A percentile compares a stretch with the other conserved stretches of the same genome.
phyloP scores from a whole-genome alignment of 2,888 invertebrate genomes.

The Patella ulyssiponensis region DNA sequence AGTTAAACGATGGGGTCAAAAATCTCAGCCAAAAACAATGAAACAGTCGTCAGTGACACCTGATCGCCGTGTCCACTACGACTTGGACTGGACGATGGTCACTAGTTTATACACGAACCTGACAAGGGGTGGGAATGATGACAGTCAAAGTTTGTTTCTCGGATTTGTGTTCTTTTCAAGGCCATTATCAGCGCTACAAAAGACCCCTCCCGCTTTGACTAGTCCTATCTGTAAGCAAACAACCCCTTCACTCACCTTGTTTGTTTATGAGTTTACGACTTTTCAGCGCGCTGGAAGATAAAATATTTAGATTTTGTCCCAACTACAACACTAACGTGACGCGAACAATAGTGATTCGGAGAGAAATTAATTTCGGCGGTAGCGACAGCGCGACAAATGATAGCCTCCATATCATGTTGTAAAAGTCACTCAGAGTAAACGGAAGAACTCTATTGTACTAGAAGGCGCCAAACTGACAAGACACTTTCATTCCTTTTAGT shows the following conservation, averaged over 20 bases:
- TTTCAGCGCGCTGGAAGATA: slow-evolving; percentile 6
- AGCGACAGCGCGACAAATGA: slow-evolving; percentile 12
- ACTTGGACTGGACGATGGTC: neutral
- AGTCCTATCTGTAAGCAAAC: slow-evolving; percentile 10
- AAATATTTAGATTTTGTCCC: slow-evolving; percentile 8
- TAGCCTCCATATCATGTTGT: slow-evolving; percentile 4
- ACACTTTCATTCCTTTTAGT: slow-evolving; percentile 9
- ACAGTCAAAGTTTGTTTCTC: neutral
- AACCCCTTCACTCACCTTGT: slow-evolving; percentile 9
- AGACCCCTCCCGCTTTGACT: slow-evolving; percentile 12
- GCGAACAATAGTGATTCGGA: neutral
- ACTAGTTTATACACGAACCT: slow-evolving; percentile 12
- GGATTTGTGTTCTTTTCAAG: slow-evolving; percentile 12
- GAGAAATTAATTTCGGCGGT: slow-evolving; percentile 9
- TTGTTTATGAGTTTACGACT: slow-evolving; percentile 11
- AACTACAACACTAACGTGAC: slow-evolving; percentile 12
- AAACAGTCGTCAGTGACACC: slow-evolving; percentile 6
- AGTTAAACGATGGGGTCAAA: slow-evolving; percentile 13
- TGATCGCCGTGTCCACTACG: slow-evolving; percentile 11
- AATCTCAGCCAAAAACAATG: slow-evolving; percentile 7
- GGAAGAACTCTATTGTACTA: neutral
- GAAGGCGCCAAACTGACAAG: slow-evolving; percentile 8
- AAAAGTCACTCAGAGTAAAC: slow-evolving; percentile 8
- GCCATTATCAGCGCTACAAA: slow-evolving; percentile 4
- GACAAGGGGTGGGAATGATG: slow-evolving; percentile 11